These are phyloP conservation scores for Sebastes minor DNA, from an alignment of 2,797 vertebrate species.

Conservation along the genomic window DNA sequence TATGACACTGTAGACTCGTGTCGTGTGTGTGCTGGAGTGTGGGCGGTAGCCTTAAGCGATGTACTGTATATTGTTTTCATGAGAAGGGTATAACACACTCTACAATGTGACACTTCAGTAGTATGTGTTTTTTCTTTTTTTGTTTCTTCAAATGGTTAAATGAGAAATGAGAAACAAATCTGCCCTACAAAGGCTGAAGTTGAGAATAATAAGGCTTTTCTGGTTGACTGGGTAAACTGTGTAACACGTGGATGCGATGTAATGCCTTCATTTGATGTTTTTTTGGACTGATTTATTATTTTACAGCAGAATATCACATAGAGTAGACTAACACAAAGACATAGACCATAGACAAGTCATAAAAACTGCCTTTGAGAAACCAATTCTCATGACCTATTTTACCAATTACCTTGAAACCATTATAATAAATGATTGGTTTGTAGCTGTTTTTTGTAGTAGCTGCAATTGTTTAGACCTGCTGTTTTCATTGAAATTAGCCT, in stretches of 20 bases:
- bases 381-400: not conserved
- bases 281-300: not conserved
- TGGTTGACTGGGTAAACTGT: not conserved
- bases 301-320: not conserved
- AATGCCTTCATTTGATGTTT: not conserved
- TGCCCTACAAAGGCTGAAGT: not conserved
- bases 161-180: not conserved
- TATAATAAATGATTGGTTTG: not conserved
- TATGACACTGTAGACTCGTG: conserved; percentile 37
- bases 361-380: not conserved
- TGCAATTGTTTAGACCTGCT: not conserved
- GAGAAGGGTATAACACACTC: conserved; percentile 18
- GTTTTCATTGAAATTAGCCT: not conserved
- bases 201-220: not conserved
- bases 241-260: not conserved
- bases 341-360: too few relatives aligned
- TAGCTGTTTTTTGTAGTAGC: not conserved
- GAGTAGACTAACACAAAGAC: not conserved
- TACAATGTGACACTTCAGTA: not conserved
- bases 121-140: not conserved
- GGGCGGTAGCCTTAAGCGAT: conserved; percentile 51
- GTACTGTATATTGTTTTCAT: conserved; percentile 33
- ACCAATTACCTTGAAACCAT: not conserved
- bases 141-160: not conserved
- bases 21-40: conserved; percentile 27